These are phyloP conservation scores for Macrosoma leucophasiata DNA, from an alignment of 2,888 invertebrate species.

Conservation along the genomic window DNA sequence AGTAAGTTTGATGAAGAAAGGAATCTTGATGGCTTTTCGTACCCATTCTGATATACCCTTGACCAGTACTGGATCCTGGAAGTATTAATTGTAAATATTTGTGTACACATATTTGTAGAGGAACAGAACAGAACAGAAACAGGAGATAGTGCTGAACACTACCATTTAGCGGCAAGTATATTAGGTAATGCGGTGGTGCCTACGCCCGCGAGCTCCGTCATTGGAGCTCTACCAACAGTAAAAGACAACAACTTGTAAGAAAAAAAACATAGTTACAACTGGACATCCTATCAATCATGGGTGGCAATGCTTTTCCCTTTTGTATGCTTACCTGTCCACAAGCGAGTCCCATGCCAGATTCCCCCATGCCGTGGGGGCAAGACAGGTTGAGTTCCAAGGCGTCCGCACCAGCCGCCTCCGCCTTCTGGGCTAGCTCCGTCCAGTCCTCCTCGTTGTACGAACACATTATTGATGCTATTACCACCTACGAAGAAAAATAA, in stretches of 20 bases:
- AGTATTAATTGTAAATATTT: too few relatives aligned
- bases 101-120: too few relatives aligned
- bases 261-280: too few relatives aligned
- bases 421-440: slow-evolving; percentile 85
- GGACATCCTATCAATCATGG: too few relatives aligned
- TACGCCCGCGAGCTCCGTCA: too few relatives aligned
- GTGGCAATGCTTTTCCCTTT: too few relatives aligned
- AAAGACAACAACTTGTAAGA: too few relatives aligned
- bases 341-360: slow-evolving; percentile 98
- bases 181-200: too few relatives aligned
- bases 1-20: slow-evolving; percentile 97
- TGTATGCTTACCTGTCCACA: slow-evolving; percentile 96
- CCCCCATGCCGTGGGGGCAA: slow-evolving; percentile 99
- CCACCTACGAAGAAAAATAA: slow-evolving; percentile 80
- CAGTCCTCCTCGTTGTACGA: slow-evolving; percentile 91
- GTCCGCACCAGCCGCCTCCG: slow-evolving; percentile 91
- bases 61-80: slow-evolving; percentile 89
- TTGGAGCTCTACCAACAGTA: too few relatives aligned
- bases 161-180: too few relatives aligned
- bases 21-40: slow-evolving; percentile 87
- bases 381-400: slow-evolving; percentile 97
- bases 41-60: slow-evolving; percentile 95
- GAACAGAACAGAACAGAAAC: too few relatives aligned
- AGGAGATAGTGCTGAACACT: too few relatives aligned
- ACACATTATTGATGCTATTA: slow-evolving; percentile 98